Base-by-base conservation (phyloP, 1,140 invertebrate species). In the Triops cancriformis region DNA sequence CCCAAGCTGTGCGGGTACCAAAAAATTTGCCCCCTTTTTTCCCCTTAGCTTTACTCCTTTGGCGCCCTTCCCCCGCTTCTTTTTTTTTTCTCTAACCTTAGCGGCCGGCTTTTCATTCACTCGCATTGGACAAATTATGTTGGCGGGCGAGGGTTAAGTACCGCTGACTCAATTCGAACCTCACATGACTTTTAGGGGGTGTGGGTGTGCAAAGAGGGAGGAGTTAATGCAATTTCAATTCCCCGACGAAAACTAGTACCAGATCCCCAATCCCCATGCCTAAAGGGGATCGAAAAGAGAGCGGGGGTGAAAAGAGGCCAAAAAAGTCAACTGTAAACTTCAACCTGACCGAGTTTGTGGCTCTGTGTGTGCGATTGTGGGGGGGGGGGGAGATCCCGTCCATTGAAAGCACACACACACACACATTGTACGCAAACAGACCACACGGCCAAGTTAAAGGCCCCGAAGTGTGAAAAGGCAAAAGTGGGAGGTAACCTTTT, bases 211-310 rank as follows among this genome's bases (percentile, higher is more conserved):
- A 23, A 23, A 64, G 51, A 9, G 51, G 51, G 51, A 64, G 51
- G 51, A 64, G 51, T 64, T 64, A 64, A 64, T 64, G 51, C n/a
- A 64, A 64, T 64, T 64, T 64, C 51, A 64, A 64, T 64, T 64
- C 51, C 51, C 51, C 10, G 51, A 64, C 51, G 51, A 64, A 64
- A 64, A 64, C 51, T 64, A 64, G 18, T 12, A 23, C 51, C 31
- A 37, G 51, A n/a, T 64, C 23, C 14, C 51, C 51, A 64, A 64
- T 64, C n/a, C 51, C 51, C 14, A 64, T 23, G 14, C 45, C 45
- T 37, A 37, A 51, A 2, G 45, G 45, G 23, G 11, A n/a, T 14
- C 14, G 10, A n/a, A n/a, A 1, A 7, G 43, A 64, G 23, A 14
- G 23, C 6, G 23, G 18, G 23, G 14, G 23, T 64, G 2, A 64